Evolutionary conservation across 2,113 vertebrate genomes (phyloP), one percentile per base, ranked within the genome.

Genomic region (Phrynosoma platyrhinos): DNA sequence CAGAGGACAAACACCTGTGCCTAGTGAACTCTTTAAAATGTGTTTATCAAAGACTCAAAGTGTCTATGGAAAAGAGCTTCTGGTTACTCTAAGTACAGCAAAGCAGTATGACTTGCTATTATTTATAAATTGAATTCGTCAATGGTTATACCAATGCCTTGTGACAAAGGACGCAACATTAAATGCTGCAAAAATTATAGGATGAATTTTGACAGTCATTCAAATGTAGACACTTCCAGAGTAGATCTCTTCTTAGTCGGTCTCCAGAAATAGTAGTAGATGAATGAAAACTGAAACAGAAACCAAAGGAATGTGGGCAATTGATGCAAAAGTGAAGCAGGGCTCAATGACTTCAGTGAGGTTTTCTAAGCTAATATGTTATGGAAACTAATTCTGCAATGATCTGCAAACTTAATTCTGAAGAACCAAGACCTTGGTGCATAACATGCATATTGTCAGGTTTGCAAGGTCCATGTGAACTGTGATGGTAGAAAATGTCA

Each of bases 1-100:
- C 20, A 71, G 4, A 32, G 4, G 18, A 76, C 42, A 21, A 89
- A 66, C 64, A 32, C 47, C 68, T 72, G 64, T 77, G 30, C 9
- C 47, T 10, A 58, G 53, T 16, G 0, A 0, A 84, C 42, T 79
- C 30, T 5, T 78, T 53, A 27, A 25, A 88, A 23, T 81, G 36
- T 71, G 13, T 79, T 88, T 91, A 85, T 69, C 77, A 85, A 87
- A 47, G 27, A 36, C 1, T 36, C 20, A 5, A 84, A 47, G 16
- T 36, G 14, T 82, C n/a, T 55, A 42, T 21, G 1, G 82, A 91
- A 42, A 66, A 78, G 53, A 78, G 32, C 82, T 90, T 77, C 25
- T 88, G 85, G 74, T 68, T 93, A 78, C 64, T 88, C 27, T 23
- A 58, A 10, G 55, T 55, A 36, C 2, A 69, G 69, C 20, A 25